Conservation (phyloP, 2,797 vertebrate species). For the Cynodonichthys magdalenae region DNA sequence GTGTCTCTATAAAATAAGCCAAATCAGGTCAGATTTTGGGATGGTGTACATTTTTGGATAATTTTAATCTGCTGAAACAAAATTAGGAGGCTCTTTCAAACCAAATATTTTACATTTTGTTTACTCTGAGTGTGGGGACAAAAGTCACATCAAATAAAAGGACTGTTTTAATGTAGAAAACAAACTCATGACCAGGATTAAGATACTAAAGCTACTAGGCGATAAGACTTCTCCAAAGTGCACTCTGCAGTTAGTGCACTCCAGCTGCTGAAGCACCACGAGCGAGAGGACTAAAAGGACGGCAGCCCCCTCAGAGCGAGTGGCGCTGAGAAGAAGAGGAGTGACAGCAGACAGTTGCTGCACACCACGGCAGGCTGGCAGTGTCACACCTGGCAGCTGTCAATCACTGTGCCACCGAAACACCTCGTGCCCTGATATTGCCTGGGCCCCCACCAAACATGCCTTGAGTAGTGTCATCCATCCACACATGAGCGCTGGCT, state of each 20-base stretch:
- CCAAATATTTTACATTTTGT: too few relatives aligned
- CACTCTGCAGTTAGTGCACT: constrained; percentile 41
- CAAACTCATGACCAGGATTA: constrained; percentile 25
- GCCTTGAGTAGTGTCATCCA: constrained; percentile 77
- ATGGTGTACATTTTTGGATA: too few relatives aligned
- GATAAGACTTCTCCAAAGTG: constrained; percentile 39
- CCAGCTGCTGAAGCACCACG: constrained; percentile 56
- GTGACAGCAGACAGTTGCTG: constrained; percentile 81
- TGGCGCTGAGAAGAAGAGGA: constrained; percentile 55
- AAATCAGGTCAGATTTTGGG: too few relatives aligned
- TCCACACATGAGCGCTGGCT: constrained; percentile 68
- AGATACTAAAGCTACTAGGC: constrained; percentile 27
- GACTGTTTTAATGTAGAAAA: background rate
- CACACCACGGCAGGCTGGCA: constrained; percentile 64
- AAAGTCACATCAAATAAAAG: too few relatives aligned
- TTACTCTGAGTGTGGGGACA: background rate
- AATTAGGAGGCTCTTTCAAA: background rate
- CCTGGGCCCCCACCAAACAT: constrained; percentile 76
- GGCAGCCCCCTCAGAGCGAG: constrained; percentile 7
- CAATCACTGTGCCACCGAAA: constrained; percentile 69
- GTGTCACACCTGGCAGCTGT: constrained; percentile 84
- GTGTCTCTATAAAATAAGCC: too few relatives aligned
- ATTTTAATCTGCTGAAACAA: background rate
- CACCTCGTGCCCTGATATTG: constrained; percentile 73
- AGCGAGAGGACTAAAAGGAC: constrained; percentile 49